phyloP scores from a whole-genome alignment of 2,797 vertebrate species.

The Cossypha caffra region DNA sequence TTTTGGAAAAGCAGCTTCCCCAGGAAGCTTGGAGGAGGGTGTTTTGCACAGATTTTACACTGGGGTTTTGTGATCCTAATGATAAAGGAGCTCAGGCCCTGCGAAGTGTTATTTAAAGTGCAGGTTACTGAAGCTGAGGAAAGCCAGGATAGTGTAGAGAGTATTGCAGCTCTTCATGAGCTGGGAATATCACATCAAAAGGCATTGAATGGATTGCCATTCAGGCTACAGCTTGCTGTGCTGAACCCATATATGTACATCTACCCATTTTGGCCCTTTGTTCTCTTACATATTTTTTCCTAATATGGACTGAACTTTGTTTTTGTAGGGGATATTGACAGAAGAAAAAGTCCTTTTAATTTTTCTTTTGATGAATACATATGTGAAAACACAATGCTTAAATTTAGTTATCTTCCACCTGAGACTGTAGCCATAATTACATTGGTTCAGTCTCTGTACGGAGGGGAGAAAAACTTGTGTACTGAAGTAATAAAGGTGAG shows the following conservation, averaged over 20 bases:
- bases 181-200: background rate
- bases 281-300: background rate
- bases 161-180: background rate
- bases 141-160: background rate
- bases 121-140: background rate
- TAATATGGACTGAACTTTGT: background rate
- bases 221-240: background rate
- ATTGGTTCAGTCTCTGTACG: background rate
- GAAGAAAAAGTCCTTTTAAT: background rate
- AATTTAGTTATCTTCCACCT: background rate
- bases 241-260: background rate
- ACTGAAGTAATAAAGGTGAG: background rate
- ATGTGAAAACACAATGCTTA: background rate
- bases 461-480: background rate
- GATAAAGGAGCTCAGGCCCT: background rate
- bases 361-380: background rate
- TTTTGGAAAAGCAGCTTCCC: background rate
- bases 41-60: background rate
- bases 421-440: background rate
- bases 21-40: background rate
- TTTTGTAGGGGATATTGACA: background rate
- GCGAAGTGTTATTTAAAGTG: background rate
- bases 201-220: fast-evolving
- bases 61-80: background rate
- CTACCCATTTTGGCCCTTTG: background rate